Conservation (phyloP, 2,888 invertebrate species). For the Aphrophora alni region DNA sequence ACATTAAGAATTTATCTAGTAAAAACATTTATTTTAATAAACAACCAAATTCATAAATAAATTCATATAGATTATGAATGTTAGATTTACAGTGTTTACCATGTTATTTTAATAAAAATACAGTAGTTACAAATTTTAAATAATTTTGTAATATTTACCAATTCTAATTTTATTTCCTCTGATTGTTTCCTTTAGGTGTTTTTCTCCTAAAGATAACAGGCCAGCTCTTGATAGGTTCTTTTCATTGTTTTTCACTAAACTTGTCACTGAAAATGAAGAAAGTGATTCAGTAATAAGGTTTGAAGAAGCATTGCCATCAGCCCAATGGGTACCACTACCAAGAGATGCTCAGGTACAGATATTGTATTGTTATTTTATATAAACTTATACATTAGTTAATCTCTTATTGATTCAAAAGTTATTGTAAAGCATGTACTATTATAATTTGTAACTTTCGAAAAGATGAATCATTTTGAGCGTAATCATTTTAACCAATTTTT, state of each 20-base stretch:
- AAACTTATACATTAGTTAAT: conserved; percentile 17
- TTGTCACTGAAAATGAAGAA: background rate
- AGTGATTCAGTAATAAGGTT: conserved; percentile 56
- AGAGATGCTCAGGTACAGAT: conserved; percentile 68
- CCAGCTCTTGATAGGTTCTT: conserved; percentile 71
- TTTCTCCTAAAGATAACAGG: conserved; percentile 62
- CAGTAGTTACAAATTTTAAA: background rate
- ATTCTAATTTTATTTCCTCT: too few relatives aligned
- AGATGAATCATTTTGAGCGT: too few relatives aligned
- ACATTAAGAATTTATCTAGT: too few relatives aligned
- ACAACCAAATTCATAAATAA: too few relatives aligned
- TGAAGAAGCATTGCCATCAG: conserved; percentile 71
- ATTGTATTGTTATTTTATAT: conserved; percentile 11
- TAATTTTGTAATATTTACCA: conserved; percentile 4
- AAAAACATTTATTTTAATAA: too few relatives aligned
- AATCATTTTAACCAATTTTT: too few relatives aligned
- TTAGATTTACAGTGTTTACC: too few relatives aligned
- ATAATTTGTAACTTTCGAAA: too few relatives aligned
- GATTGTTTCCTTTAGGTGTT: conserved; percentile 63
- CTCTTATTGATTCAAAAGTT: too few relatives aligned
- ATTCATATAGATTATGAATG: too few relatives aligned
- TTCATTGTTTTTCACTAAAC: conserved; percentile 61
- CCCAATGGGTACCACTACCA: conserved; percentile 70
- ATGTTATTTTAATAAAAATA: background rate
- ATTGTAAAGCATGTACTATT: too few relatives aligned